Conservation (phyloP, 1,140 invertebrate species). For the Carcinoscorpius rotundicauda region DNA sequence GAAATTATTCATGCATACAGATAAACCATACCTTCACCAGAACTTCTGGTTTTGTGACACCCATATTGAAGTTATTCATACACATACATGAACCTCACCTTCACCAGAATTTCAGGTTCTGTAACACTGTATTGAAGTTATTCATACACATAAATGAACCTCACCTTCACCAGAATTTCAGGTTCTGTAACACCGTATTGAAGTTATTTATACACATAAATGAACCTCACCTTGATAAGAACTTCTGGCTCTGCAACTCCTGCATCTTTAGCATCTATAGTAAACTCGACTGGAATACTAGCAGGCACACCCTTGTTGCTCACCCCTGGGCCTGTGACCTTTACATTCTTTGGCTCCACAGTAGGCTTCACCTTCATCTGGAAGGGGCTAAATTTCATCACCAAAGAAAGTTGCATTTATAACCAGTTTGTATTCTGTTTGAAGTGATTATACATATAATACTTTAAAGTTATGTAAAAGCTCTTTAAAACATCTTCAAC, state of each 20-base stretch:
- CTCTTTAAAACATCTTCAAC: too few relatives aligned
- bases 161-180: too few relatives aligned
- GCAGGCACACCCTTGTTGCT: constrained; percentile 53
- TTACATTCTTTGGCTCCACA: constrained; percentile 62
- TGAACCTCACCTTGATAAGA: constrained; percentile 14
- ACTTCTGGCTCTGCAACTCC: constrained; percentile 18
- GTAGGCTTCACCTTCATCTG: constrained; percentile 57
- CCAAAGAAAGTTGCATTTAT: too few relatives aligned
- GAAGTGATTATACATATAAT: too few relatives aligned
- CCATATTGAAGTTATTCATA: constrained; percentile 5
- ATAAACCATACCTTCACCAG: constrained; percentile 11
- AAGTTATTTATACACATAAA: neutral
- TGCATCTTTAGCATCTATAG: constrained; percentile 59
- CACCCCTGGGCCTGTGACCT: constrained; percentile 59
- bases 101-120: constrained; percentile 14
- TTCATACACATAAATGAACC: too few relatives aligned
- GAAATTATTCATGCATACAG: too few relatives aligned
- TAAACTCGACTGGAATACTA: constrained; percentile 63
- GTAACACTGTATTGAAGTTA: constrained; percentile 11
- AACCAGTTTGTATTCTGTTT: too few relatives aligned
- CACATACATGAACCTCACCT: constrained; percentile 2
- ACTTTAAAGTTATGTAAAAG: too few relatives aligned
- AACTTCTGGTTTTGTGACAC: constrained; percentile 15
- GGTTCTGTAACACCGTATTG: constrained; percentile 2
- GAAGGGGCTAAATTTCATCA: constrained; percentile 46